These are phyloP conservation scores for Papilio machaon DNA, from an alignment of 1,140 invertebrate species.

Conservation along the genomic window DNA sequence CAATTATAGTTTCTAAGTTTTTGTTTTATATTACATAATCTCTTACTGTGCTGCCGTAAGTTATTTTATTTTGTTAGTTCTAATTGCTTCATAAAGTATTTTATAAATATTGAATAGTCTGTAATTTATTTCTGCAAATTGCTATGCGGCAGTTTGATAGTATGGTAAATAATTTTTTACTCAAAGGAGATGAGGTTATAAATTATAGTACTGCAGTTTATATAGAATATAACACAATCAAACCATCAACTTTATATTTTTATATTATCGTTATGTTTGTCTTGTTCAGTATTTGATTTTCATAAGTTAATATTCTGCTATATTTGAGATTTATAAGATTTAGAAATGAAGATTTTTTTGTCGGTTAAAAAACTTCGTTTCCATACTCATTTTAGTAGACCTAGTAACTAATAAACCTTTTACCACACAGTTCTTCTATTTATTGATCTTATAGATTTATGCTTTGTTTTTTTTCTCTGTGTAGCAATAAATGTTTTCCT, in stretches of 20 bases:
- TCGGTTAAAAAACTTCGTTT: not conserved
- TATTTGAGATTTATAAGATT: not conserved
- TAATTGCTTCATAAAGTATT: not conserved
- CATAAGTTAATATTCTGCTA: not conserved
- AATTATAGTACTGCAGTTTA: not conserved
- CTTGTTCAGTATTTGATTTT: not conserved
- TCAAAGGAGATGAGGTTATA: not conserved
- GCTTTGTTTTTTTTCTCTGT: too few species aligned
- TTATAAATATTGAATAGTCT: not conserved
- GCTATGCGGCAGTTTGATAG: not conserved
- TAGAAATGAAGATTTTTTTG: too few species aligned
- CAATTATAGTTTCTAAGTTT: not conserved
- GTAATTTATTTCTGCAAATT: not conserved
- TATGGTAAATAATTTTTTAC: not conserved
- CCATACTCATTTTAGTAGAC: not conserved
- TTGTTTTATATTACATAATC: constrained; percentile 37
- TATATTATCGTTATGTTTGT: too few species aligned
- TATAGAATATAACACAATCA: not conserved
- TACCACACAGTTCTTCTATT: not conserved
- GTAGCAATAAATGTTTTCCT: too few species aligned
- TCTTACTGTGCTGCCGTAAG: not conserved
- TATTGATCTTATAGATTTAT: not conserved
- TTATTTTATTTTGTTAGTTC: not conserved
- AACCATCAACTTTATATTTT: not conserved
- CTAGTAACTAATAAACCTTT: too few species aligned